Evolutionary conservation across 2,888 invertebrate genomes (phyloP), one percentile per base, ranked within the genome.

Genomic region (Hydroisotoma schaefferi): DNA sequence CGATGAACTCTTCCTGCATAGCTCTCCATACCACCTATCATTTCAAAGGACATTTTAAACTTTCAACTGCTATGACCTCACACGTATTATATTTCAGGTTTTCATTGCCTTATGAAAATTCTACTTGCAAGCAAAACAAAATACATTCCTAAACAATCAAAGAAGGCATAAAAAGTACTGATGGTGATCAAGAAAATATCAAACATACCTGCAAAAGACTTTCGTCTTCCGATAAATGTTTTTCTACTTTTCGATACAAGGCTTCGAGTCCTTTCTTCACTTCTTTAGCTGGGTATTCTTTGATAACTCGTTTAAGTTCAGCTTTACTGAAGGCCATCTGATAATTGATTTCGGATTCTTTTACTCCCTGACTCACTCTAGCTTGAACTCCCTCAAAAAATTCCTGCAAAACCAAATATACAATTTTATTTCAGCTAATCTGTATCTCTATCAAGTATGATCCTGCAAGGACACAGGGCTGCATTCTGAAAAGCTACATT

Each of bases 1-100:
- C 87, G 73, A 99, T 90, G 79, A 99, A 98, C 81, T 98, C 97
- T 77, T 97, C 94, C 81, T 98, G 97, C 97, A 99, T 97, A 73
- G 94, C 92, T 76, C 94, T 85, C 99, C 99, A 99, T 59, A 99
- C 98, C 53, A 99, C 98, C 85, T 90, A 33, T 12, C n/a, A 79
- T 6, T 27, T 15, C 18, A 55, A 49, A n/a, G n/a, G n/a, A n/a
- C n/a, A n/a, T n/a, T n/a, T n/a, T n/a, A n/a, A n/a, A n/a, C n/a
- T n/a, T n/a, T n/a, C n/a, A n/a, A n/a, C n/a, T n/a, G n/a, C n/a
- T n/a, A n/a, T n/a, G n/a, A n/a, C n/a, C n/a, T n/a, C n/a, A n/a
- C n/a, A n/a, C n/a, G n/a, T n/a, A n/a, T n/a, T n/a, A n/a, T n/a
- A n/a, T n/a, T n/a, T n/a, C n/a, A n/a, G n/a, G n/a, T n/a, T n/a